These are phyloP conservation scores for Pristis pectinata DNA, from an alignment of 2,797 vertebrate species.

Conservation along the genomic window DNA sequence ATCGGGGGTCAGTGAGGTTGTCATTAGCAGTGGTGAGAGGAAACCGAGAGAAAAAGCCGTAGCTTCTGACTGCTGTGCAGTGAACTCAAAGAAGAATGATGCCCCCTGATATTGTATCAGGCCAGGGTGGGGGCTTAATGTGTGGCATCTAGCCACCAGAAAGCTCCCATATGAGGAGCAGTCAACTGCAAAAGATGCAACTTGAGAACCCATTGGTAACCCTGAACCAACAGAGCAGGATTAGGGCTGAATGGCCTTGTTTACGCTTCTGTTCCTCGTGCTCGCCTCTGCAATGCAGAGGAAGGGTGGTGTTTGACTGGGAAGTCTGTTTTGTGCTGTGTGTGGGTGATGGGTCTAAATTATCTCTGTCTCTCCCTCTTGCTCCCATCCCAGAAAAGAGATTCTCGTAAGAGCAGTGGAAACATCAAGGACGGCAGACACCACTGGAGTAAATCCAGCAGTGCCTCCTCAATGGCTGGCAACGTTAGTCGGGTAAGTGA, in stretches of 20 bases:
- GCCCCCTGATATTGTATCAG: not conserved
- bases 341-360: not conserved
- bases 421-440: not conserved
- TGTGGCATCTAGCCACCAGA: no score
- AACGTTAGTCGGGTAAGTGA: not conserved
- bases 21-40: no score
- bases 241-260: no score
- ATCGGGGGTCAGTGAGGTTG: no score
- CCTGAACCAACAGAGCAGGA: no score
- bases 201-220: no score
- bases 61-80: not conserved
- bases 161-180: not conserved
- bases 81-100: not conserved
- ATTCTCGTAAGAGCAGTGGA: not conserved
- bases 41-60: not conserved
- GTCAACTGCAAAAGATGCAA: not conserved
- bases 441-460: no score
- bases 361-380: not conserved
- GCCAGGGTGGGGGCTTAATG: not conserved
- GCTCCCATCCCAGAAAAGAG: not conserved
- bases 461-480: not conserved
- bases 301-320: no score
- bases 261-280: no score
- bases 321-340: not conserved
- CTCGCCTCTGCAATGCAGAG: no score